These are phyloP conservation scores for Melanocharis versteri DNA, from an alignment of 2,113 vertebrate species.

Conservation along the genomic window DNA sequence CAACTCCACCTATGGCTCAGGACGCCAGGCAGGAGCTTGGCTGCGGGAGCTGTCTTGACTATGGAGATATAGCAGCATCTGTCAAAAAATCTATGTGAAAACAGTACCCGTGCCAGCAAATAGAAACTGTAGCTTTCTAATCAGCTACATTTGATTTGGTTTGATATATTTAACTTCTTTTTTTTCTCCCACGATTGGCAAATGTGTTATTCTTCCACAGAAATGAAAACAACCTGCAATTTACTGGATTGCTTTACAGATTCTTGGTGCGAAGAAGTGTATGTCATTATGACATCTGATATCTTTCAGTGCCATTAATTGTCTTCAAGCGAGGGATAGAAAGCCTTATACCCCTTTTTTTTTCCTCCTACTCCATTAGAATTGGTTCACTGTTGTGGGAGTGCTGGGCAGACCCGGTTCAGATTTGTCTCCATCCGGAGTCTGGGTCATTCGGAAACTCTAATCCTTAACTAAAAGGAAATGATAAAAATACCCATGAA, in stretches of 20 bases:
- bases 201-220: background rate
- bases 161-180: constrained; percentile 45
- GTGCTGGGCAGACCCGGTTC: background rate
- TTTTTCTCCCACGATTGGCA: background rate
- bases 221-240: constrained; percentile 32
- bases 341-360: background rate
- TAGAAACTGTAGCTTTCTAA: constrained; percentile 21
- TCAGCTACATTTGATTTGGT: constrained; percentile 51
- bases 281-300: constrained; percentile 10
- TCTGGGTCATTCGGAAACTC: background rate
- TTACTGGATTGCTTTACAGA: constrained; percentile 5
- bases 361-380: background rate
- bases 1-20: background rate
- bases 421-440: background rate
- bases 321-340: background rate
- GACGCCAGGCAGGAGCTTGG: background rate
- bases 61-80: background rate
- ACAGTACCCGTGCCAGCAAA: background rate
- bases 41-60: background rate
- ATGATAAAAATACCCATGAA: constrained; percentile 55
- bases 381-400: background rate
- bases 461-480: constrained; percentile 50
- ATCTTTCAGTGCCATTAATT: background rate
- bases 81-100: constrained; percentile 33
- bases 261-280: background rate